phyloP scores from a whole-genome alignment of 2,888 invertebrate species.

The Epinotia nisella region DNA sequence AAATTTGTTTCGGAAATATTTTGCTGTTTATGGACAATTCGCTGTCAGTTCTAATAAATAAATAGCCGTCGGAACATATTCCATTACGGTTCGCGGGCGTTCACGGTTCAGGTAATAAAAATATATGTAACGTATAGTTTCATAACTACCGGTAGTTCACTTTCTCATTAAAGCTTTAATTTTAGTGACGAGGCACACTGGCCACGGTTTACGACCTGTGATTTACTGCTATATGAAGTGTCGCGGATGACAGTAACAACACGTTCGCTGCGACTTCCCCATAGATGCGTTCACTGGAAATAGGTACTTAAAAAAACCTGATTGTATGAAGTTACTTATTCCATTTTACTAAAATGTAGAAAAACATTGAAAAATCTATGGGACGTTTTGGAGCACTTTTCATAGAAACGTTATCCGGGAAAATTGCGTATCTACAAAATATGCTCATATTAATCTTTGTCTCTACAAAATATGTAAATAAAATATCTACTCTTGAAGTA shows the following conservation, averaged over 20 bases:
- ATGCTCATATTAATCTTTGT: not conserved
- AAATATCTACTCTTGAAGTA: too few species aligned
- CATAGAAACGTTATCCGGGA: not conserved
- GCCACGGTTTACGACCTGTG: constrained; percentile 59
- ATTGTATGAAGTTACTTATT: not conserved
- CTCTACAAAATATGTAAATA: not conserved
- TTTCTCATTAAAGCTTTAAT: constrained; percentile 75
- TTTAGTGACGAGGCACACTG: constrained; percentile 65
- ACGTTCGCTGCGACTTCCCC: constrained; percentile 15
- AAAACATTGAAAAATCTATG: not conserved
- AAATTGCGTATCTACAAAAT: not conserved
- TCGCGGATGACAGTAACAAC: constrained; percentile 61
- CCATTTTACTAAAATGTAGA: not conserved
- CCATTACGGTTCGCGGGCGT: constrained; percentile 53
- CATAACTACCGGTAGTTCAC: constrained; percentile 68
- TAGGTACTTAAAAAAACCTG: too few species aligned
- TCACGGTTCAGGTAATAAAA: constrained; percentile 65
- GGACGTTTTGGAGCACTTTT: not conserved
- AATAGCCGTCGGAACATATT: constrained; percentile 58
- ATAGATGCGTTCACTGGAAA: constrained; percentile 53
- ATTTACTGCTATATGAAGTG: constrained; percentile 67
- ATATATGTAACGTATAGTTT: constrained; percentile 63
- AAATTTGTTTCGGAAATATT: constrained; percentile 64
- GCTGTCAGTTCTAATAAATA: constrained; percentile 71
- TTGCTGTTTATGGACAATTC: constrained; percentile 65